Evolutionary conservation across 2,797 vertebrate species (phyloP), one percentile per base, ranked within the genome.

Genomic region (Malacoraja senta): DNA sequence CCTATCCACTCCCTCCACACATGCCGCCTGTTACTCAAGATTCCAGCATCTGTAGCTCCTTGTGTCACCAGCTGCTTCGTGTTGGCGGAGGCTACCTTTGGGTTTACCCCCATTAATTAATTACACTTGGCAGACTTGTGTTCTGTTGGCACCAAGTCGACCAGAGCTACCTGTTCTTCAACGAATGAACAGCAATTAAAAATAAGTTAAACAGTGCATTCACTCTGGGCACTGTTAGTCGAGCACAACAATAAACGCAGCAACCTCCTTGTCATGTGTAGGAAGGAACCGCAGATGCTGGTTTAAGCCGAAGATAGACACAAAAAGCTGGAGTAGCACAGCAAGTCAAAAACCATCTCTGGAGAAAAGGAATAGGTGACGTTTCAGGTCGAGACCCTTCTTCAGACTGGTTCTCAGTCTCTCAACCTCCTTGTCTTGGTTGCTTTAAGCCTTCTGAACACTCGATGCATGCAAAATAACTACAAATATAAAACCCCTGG

Each of bases 141-240:
- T 68, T 88, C n/a, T 6, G 8, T 35, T 88, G 84, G n/a, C 63
- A 3, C 35, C 12, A 63, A n/a, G 7, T 65, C 65, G 84, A 88
- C 61, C 29, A 35, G 84, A 68, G 68, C 15, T 88, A 68, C 8
- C 35, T 68, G 35, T 74, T 53, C 44, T 74, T 35, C 17, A 88
- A 17, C 63, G 84, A 88, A 63, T 88, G 61, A 88, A 63, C n/a
- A 88, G 63, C 84, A 88, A 88, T 35, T 88, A 68, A 88, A 35
- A 35, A 3, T 35, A 32, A 68, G 84, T 38, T 84, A 26, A 84
- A 84, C 53, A 19, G 2, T 10, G 63, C 63, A 88, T n/a, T 88
- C 61, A 68, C n/a, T 88, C 9, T 83, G 61, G 17, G 17, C 63
- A 68, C n/a, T n/a, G n/a, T 35, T 8, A 88, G 61, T n/a, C n/a